Conservation (phyloP, 1,140 invertebrate species). For the Augochlora pura region DNA sequence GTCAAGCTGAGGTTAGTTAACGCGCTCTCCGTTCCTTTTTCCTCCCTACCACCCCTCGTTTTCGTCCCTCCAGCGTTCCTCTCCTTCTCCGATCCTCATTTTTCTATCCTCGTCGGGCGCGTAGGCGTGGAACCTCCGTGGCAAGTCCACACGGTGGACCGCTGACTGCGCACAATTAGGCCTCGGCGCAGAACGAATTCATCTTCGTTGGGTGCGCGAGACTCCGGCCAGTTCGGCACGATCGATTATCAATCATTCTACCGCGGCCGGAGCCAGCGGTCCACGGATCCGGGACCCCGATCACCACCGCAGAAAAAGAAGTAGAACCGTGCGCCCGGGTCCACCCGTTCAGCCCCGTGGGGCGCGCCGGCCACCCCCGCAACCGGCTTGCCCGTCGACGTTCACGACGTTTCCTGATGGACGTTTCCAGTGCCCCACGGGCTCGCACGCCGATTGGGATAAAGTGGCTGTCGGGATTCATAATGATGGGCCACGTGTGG, state of each 20-base stretch:
- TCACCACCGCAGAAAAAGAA: not conserved
- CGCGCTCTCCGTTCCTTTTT: conserved; percentile 54
- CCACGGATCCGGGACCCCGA: conserved; percentile 23
- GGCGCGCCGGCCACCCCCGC: conserved; percentile 60
- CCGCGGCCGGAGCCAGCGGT: conserved; percentile 42
- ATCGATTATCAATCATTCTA: conserved; percentile 74
- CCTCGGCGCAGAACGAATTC: conserved; percentile 71
- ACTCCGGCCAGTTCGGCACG: conserved; percentile 62
- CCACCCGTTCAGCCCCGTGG: conserved; percentile 38
- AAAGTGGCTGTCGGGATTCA: conserved; percentile 63
- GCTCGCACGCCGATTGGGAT: conserved; percentile 54
- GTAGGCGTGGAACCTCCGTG: conserved; percentile 59
- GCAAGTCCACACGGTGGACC: conserved; percentile 62
- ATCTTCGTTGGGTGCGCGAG: conserved; percentile 70
- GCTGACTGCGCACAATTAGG: conserved; percentile 76
- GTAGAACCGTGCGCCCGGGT: conserved; percentile 31
- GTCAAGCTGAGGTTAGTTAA: conserved; percentile 65
- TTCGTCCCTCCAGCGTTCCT: not conserved
- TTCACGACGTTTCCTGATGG: conserved; percentile 62
- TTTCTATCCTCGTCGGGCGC: conserved; percentile 19
- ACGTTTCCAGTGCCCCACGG: conserved; percentile 62
- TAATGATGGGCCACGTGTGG: conserved; percentile 47
- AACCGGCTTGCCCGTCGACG: conserved; percentile 34
- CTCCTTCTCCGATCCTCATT: not conserved
- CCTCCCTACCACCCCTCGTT: not conserved